Evolutionary conservation across 1,140 invertebrate species (phyloP), one percentile per base, ranked within the genome.

Genomic region (Dendroctonus valens): DNA sequence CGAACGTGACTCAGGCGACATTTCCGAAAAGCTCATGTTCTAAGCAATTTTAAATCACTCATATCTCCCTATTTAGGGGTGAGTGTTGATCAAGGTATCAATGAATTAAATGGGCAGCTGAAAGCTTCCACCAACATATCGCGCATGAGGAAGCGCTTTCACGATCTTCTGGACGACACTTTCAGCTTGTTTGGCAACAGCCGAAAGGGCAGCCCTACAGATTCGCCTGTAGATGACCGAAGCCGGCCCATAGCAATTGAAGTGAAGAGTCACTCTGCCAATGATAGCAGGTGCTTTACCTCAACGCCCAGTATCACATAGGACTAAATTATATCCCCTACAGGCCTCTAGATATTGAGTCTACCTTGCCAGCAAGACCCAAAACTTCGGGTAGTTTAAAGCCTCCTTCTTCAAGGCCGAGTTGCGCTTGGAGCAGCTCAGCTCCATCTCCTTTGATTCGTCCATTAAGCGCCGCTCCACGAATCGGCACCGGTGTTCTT

Each of bases 161-260:
- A 89, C 70, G 85, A 88, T 63, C 79, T 88, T 6, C 77, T 88
- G 14, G 87, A 89, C 70, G 86, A 88, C 67, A 87, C 87, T 2
- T 87, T 88, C 73, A 87, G 82, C 69, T 78, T 87, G 38, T 87
- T 88, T 70, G 83, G 83, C 41, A 84, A 79, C 55, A 84, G 79
- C 53, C 79, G 81, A 69, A 81, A 83, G 49, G 76, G 72, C 3
- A 84, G 80, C 69, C 76, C 78, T 40, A 76, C 76, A 52, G 75
- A 81, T 38, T 65, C 69, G 7, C 70, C 67, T 54, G 61, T 65
- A 42, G 66, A 60, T 65, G 65, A 50, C 76, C 40, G 49, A 48
- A 60, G 46, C 42, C 64, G 60, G 41, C 68, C 69, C 14, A 52
- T 67, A 26, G 62, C 70, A 2, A 74, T 73, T 46, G 74, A 77